These are phyloP conservation scores for Ruditapes philippinarum DNA, from an alignment of 1,140 invertebrate species.

Conservation along the genomic window DNA sequence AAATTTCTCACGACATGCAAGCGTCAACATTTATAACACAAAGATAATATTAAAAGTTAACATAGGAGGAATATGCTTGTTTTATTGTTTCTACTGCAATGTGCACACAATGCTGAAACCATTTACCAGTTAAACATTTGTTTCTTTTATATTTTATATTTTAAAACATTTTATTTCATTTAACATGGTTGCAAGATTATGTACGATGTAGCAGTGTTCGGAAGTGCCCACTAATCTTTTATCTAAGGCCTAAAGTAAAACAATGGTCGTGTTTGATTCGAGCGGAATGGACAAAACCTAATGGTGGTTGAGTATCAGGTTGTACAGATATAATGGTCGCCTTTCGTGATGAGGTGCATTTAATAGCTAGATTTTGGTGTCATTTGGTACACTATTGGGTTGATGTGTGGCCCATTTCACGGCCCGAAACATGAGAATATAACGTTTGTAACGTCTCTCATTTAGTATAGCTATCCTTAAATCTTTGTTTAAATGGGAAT, in stretches of 20 bases:
- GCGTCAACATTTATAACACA: no score
- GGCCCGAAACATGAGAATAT: conserved; percentile 28
- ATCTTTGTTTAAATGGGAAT: conserved; percentile 48
- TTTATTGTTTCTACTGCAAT: no score
- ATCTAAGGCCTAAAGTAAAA: conserved; percentile 32
- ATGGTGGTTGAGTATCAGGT: conserved; percentile 52
- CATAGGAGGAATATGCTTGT: no score
- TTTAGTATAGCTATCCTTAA: conserved; percentile 5
- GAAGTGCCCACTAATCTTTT: conserved; percentile 22
- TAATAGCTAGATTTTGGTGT: conserved; percentile 5
- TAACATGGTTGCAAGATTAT: conserved; percentile 5
- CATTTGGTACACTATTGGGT: conserved; percentile 43
- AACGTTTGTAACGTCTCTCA: conserved; percentile 37
- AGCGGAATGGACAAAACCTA: conserved; percentile 44
- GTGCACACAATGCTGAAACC: no score
- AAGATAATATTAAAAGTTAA: no score
- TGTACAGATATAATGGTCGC: conserved; percentile 41
- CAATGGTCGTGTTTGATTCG: conserved; percentile 34
- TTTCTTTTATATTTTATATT: no score
- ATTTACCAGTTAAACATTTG: no score
- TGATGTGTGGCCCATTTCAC: conserved; percentile 63
- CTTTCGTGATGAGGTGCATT: conserved; percentile 58
- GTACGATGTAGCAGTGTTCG: conserved; percentile 7
- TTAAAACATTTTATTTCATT: no score
- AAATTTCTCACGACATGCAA: no score